Evolutionary conservation across 2,888 invertebrate species (phyloP).

Genomic region (Arctia plantaginis): DNA sequence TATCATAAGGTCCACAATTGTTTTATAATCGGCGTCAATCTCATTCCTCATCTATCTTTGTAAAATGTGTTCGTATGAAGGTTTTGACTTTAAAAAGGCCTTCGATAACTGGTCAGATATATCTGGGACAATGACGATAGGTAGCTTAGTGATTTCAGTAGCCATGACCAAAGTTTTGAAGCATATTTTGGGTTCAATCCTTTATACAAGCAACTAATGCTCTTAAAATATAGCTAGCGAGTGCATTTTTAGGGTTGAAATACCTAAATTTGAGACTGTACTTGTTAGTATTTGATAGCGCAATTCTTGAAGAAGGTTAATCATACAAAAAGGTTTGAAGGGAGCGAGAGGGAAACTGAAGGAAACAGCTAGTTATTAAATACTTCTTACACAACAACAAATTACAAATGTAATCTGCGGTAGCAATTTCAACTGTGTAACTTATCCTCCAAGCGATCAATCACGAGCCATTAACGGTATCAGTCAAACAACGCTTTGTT

Average conservation of each 20-base stretch:
- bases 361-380: not conserved
- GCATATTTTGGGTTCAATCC: too few species aligned
- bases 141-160: too few species aligned
- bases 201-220: too few species aligned
- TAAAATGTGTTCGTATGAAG: too few species aligned
- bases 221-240: too few species aligned
- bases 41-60: too few species aligned
- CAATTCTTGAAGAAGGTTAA: not conserved
- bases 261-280: too few species aligned
- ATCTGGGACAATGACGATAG: too few species aligned
- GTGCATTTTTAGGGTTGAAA: not conserved
- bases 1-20: not conserved
- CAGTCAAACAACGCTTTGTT: conserved; percentile 38
- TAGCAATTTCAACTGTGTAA: conserved; percentile 20
- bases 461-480: conserved; percentile 47
- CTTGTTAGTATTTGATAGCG: not conserved
- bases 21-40: not conserved
- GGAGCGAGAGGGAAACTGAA: not conserved
- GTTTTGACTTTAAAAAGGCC: too few species aligned
- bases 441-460: conserved; percentile 34
- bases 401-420: conserved; percentile 19
- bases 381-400: conserved; percentile 20
- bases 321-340: not conserved
- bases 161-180: too few species aligned
- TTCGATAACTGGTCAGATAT: too few species aligned